Base-by-base conservation (phyloP, 2,797 vertebrate genomes). In the Epinephelus awoara region DNA sequence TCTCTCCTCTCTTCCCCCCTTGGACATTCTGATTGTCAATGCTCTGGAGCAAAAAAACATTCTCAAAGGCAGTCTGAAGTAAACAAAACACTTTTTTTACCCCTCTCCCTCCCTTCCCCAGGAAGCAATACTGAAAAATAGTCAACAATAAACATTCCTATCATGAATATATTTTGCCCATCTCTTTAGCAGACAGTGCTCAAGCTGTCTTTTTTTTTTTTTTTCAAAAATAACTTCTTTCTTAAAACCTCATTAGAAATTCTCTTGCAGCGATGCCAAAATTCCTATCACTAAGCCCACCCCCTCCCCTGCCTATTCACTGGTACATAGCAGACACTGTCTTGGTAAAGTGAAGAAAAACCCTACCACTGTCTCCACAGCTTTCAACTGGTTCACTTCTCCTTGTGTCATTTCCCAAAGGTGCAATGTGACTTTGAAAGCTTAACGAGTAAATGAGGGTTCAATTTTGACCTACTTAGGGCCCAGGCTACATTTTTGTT, bases 11-110 rank as follows among this genome's bases (percentile, higher is more conserved):
- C 58, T 27, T n/a, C 27, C 67, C 65, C 58, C 59, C 55, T 6
- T 84, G 70, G 89, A 93, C 94, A 94, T 92, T 93, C 92, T 93
- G 94, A 94, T 94, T 93, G 92, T 94, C 94, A 89, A 75, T 92
- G 88, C 83, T 93, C 91, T 77, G 83, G 78, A 92, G 92, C 89
- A 93, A 92, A 93, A 92, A 87, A 91, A 91, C 90, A 88, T 92
- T 94, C 92, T 92, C 91, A 89, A 93, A 93, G 94, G 93, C 93
- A 93, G 86, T 82, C 91, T 80, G 89, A 90, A 92, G 91, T 93
- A 94, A 93, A 92, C 89, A 91, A 88, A 90, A 91, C 84, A 84
- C 88, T 47, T 42, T 42, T 86, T 87, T 77, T 72, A 72, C 75
- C 82, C 66, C 19, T 72, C 38, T 34, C 61, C 70, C 59, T 58